Evolutionary conservation across 2,888 invertebrate species (phyloP).

Genomic region (Aphelenchoides bicaudatus): DNA sequence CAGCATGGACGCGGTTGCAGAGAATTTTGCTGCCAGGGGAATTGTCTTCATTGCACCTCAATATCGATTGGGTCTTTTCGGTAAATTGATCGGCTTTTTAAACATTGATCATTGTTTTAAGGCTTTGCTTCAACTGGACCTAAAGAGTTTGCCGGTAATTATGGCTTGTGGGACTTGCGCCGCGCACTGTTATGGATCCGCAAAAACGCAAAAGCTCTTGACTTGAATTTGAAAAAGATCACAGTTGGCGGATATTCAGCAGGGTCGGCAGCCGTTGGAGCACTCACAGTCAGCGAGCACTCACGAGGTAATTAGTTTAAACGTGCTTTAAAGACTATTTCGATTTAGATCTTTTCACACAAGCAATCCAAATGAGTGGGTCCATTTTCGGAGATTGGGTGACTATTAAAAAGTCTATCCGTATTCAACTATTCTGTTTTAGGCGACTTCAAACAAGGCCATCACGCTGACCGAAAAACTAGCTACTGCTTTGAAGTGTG

Average conservation of each 20-base stretch:
- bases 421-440: background rate
- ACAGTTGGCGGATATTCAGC: slow-evolving; percentile 38
- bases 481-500: slow-evolving; percentile 23
- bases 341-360: slow-evolving; percentile 33
- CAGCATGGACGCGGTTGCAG: slow-evolving; percentile 19
- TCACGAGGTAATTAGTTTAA: slow-evolving; percentile 15
- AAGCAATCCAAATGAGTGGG: slow-evolving; percentile 36
- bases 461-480: slow-evolving; percentile 28
- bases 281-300: slow-evolving; percentile 21
- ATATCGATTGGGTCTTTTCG: slow-evolving; percentile 34
- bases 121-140: slow-evolving; percentile 37
- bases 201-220: slow-evolving; percentile 32
- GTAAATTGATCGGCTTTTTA: slow-evolving; percentile 10
- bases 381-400: slow-evolving; percentile 30
- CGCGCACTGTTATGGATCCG: slow-evolving; percentile 30
- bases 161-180: slow-evolving; percentile 37
- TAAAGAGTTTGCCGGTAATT: slow-evolving; percentile 32
- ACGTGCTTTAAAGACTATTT: background rate
- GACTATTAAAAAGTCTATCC: background rate
- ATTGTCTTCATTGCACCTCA: slow-evolving; percentile 36
- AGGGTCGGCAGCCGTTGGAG: slow-evolving; percentile 23
- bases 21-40: slow-evolving; percentile 30
- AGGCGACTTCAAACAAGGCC: slow-evolving; percentile 19
- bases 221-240: slow-evolving; percentile 30
- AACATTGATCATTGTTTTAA: slow-evolving; percentile 16